Percentiles rank a stretch among this genome's conserved stretches.
Conservation (phyloP, 2,888 invertebrate genomes). For the Odontothrips loti region DNA sequence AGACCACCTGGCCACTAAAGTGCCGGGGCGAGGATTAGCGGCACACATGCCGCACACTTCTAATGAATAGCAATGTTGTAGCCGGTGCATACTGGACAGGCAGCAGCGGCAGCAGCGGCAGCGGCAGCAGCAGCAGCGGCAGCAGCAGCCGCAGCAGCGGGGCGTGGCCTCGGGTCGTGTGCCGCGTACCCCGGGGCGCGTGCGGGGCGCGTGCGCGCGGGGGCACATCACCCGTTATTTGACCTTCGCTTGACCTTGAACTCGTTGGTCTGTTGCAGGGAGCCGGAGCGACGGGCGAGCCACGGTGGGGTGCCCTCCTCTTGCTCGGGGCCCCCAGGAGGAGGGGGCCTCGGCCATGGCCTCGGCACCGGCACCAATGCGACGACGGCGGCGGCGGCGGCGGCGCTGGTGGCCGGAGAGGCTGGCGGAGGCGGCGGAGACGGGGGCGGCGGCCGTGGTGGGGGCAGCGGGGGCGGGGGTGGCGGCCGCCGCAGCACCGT, state of each 20-base stretch:
- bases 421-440: conserved; percentile 55
- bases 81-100: no score
- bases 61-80: no score
- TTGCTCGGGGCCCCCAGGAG: neutral
- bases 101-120: no score
- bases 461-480: conserved; percentile 45
- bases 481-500: conserved; percentile 36
- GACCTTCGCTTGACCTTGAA: neutral
- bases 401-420: conserved; percentile 57
- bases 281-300: conserved; percentile 12
- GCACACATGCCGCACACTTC: no score
- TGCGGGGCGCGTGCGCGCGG: no score
- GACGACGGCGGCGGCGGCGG: conserved; percentile 43
- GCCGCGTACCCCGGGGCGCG: no score
- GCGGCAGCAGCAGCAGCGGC: no score
- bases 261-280: conserved; percentile 3
- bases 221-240: no score
- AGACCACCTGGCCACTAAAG: no score
- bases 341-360: neutral
- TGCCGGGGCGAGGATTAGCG: no score
- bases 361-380: neutral
- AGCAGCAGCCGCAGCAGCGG: no score
- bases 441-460: conserved; percentile 45
- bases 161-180: no score
- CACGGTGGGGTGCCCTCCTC: conserved; percentile 15